Evolutionary conservation across 2,113 vertebrate species (phyloP).

Genomic region (Actenoides lindsayi): DNA sequence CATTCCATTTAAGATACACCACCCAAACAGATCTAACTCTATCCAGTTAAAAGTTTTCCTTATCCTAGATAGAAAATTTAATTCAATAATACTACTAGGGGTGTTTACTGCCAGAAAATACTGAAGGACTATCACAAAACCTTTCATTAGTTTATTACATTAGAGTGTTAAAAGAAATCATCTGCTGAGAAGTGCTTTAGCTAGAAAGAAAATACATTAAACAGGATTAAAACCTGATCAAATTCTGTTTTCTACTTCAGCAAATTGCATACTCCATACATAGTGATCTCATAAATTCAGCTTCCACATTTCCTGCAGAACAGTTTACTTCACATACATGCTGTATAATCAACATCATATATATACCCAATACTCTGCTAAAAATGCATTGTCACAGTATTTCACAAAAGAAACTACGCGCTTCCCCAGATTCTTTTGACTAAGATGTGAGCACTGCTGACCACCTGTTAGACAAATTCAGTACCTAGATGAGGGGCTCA

Average conservation of each 20-base stretch:
- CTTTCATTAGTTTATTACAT: background rate
- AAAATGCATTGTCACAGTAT: background rate
- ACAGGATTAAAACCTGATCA: background rate
- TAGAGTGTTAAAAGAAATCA: background rate
- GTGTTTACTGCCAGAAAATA: background rate
- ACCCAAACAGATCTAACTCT: background rate
- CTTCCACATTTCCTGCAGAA: background rate
- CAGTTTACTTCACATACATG: background rate
- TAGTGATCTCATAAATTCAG: background rate
- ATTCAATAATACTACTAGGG: background rate
- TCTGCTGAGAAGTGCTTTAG: background rate
- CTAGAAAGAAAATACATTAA: background rate
- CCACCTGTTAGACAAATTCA: background rate
- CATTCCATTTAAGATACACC: background rate
- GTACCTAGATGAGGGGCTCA: accelerated
- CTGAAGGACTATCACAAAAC: background rate
- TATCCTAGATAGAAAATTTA: background rate
- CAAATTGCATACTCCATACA: background rate
- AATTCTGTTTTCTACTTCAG: background rate
- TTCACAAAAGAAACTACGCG: background rate
- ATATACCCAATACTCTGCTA: background rate
- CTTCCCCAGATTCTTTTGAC: background rate
- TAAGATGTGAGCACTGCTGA: background rate
- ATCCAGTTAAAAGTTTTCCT: background rate
- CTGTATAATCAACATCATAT: background rate